phyloP scores from a whole-genome alignment of 2,888 invertebrate species.

The Epinotia nisella region DNA sequence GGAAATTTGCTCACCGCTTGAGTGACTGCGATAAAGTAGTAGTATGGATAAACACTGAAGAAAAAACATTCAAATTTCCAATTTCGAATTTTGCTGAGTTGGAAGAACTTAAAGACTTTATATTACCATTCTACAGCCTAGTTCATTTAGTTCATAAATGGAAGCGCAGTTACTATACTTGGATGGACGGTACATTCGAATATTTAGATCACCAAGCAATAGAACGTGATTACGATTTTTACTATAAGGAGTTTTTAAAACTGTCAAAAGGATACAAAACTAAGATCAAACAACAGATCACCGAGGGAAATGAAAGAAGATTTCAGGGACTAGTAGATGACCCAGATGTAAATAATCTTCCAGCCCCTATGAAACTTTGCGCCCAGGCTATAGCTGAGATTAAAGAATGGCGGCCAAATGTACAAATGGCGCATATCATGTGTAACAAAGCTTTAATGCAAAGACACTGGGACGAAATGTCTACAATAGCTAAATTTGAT shows the following conservation, averaged over 20 bases:
- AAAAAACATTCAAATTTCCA: slow-evolving; percentile 93
- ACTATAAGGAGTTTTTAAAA: slow-evolving; percentile 91
- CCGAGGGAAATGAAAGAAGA: slow-evolving; percentile 86
- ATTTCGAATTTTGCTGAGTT: slow-evolving; percentile 90
- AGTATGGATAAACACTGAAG: slow-evolving; percentile 95
- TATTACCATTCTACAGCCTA: slow-evolving; percentile 88
- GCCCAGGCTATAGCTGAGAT: slow-evolving; percentile 86
- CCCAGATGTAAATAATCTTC: slow-evolving; percentile 90
- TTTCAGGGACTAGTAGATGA: slow-evolving; percentile 89
- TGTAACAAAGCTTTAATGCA: slow-evolving; percentile 93
- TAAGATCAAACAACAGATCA: slow-evolving; percentile 90
- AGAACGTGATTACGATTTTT: slow-evolving; percentile 92
- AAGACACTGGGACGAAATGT: slow-evolving; percentile 95
- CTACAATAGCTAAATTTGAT: slow-evolving; percentile 91
- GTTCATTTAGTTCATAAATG: slow-evolving; percentile 88
- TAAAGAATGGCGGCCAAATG: slow-evolving; percentile 90
- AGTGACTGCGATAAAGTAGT: slow-evolving; percentile 90
- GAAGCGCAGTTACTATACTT: slow-evolving; percentile 92
- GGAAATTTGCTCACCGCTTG: slow-evolving; percentile 90
- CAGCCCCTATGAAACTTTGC: slow-evolving; percentile 92
- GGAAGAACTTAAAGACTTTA: slow-evolving; percentile 89
- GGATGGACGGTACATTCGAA: slow-evolving; percentile 97
- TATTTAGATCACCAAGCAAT: slow-evolving; percentile 91
- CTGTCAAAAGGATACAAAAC: slow-evolving; percentile 91
- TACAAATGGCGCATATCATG: slow-evolving; percentile 94